Evolutionary conservation across 2,113 vertebrate genomes (phyloP).

Genomic region (Cheirogaleus medius): DNA sequence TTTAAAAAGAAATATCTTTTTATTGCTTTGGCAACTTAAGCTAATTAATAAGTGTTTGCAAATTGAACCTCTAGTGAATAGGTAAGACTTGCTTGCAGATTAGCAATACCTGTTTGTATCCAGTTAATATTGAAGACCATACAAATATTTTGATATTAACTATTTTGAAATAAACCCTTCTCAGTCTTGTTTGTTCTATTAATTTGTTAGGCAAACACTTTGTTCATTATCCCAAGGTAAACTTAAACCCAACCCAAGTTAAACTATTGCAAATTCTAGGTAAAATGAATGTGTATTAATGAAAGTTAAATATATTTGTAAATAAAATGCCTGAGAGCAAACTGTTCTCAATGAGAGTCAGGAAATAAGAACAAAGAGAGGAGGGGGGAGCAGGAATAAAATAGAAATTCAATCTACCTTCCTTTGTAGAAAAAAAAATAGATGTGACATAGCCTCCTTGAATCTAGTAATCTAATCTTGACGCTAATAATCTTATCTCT

Average conservation of each 20-base stretch:
- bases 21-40: background rate
- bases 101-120: background rate
- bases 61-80: background rate
- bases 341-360: background rate
- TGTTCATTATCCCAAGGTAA: slow-evolving; percentile 22
- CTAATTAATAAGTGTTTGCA: background rate
- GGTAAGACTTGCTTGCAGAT: background rate
- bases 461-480: slow-evolving; percentile 41
- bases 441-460: background rate
- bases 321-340: background rate
- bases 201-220: slow-evolving; percentile 49
- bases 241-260: background rate
- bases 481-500: slow-evolving; percentile 24
- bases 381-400: background rate
- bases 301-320: slow-evolving; percentile 33
- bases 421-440: background rate
- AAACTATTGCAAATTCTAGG: slow-evolving; percentile 44
- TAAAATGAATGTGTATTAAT: background rate
- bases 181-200: slow-evolving; percentile 31
- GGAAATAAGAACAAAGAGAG: background rate
- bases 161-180: slow-evolving; percentile 14
- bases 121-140: background rate
- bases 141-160: slow-evolving; percentile 22
- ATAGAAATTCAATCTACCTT: background rate
- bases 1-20: background rate